These are phyloP conservation scores for Pseudococcus longispinus DNA, from an alignment of 2,888 invertebrate genomes.

Conservation along the genomic window DNA sequence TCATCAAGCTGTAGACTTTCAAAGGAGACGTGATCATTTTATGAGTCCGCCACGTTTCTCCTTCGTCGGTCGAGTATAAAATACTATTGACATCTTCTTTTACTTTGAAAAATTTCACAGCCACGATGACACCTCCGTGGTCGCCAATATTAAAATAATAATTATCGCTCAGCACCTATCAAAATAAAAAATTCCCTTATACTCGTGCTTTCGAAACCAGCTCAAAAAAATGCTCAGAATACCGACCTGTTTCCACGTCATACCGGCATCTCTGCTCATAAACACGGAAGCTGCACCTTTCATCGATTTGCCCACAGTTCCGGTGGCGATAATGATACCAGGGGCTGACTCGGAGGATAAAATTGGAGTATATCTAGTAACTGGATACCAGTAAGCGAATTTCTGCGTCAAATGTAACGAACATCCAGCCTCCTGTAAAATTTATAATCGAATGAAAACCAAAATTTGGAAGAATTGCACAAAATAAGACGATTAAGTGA, in stretches of 20 bases:
- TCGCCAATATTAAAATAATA: slow-evolving; percentile 90
- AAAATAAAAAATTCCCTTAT: neutral
- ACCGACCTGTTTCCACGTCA: slow-evolving; percentile 78
- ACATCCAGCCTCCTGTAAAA: slow-evolving; percentile 70
- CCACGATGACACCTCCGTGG: slow-evolving; percentile 86
- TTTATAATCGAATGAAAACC: slow-evolving; percentile 59
- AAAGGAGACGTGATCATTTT: slow-evolving; percentile 77
- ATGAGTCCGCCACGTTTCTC: slow-evolving; percentile 78
- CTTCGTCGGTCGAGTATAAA: slow-evolving; percentile 85
- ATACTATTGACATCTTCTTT: slow-evolving; percentile 80
- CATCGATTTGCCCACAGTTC: slow-evolving; percentile 77
- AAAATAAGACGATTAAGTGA: neutral
- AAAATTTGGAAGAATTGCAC: neutral
- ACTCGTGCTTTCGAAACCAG: neutral
- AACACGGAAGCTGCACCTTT: slow-evolving; percentile 82
- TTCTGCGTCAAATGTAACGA: slow-evolving; percentile 87
- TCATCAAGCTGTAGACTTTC: slow-evolving; percentile 87
- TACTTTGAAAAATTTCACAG: slow-evolving; percentile 76
- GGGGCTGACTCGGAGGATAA: slow-evolving; percentile 87
- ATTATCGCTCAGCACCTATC: slow-evolving; percentile 73
- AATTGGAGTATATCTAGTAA: slow-evolving; percentile 76
- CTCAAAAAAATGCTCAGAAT: neutral
- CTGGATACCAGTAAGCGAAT: slow-evolving; percentile 82
- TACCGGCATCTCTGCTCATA: slow-evolving; percentile 81
- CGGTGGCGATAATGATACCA: slow-evolving; percentile 86